Conservation (phyloP, 2,888 invertebrate species). For the Epirrita christyi region DNA sequence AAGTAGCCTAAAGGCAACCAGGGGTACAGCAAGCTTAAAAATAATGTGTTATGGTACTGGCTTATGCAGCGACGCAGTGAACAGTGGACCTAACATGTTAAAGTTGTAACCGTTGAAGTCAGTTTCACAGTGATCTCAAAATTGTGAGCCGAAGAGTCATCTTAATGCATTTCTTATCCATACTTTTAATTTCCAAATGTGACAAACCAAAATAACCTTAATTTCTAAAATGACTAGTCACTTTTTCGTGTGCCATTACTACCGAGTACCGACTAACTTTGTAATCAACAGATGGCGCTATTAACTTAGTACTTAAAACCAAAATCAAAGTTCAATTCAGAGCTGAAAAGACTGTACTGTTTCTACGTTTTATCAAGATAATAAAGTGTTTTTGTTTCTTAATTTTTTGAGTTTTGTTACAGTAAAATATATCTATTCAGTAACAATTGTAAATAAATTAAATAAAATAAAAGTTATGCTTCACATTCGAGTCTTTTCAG, state of each 20-base stretch:
- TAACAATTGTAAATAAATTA: too few relatives aligned
- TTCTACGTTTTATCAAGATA: neutral
- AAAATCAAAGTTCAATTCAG: neutral
- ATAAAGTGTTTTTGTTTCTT: neutral
- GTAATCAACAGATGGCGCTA: conserved; percentile 32
- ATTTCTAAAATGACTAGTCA: conserved; percentile 53
- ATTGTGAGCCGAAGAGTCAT: conserved; percentile 74
- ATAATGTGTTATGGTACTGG: neutral
- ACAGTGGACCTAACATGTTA: conserved; percentile 25
- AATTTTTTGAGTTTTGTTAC: too few relatives aligned
- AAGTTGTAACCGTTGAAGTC: conserved; percentile 46
- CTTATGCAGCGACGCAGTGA: conserved; percentile 1
- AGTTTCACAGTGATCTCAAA: conserved; percentile 78
- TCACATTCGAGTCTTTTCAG: too few relatives aligned
- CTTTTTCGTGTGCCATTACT: conserved; percentile 61
- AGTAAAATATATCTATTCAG: too few relatives aligned
- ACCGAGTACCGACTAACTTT: neutral
- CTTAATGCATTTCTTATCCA: conserved; percentile 64
- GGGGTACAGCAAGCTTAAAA: neutral
- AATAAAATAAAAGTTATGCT: too few relatives aligned
- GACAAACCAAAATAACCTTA: conserved; percentile 21
- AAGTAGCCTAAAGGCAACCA: neutral
- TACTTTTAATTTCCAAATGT: conserved; percentile 53
- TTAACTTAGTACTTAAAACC: neutral
- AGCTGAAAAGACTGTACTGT: neutral